A percentile compares a stretch with the other conserved stretches of the same genome.
phyloP scores from a whole-genome alignment of 2,888 invertebrate species.

The Drosophila sordidapex region DNA sequence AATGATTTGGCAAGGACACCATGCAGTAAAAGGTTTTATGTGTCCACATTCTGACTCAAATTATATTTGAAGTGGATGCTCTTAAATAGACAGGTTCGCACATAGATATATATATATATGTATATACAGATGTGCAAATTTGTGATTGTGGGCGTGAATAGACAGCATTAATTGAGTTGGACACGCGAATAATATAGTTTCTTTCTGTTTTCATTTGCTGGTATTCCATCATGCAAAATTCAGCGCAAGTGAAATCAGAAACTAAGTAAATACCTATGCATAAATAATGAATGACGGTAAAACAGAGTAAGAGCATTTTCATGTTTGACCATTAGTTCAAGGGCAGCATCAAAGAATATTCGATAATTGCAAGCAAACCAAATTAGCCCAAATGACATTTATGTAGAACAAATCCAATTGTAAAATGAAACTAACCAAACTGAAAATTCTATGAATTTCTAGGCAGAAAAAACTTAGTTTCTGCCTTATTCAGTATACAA shows the following conservation, averaged over 20 bases:
- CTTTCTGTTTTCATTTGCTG: constrained; percentile 1
- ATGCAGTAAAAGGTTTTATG: constrained; percentile 62
- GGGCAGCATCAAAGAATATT: constrained; percentile 20
- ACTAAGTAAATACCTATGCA: constrained; percentile 14
- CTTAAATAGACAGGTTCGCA: constrained; percentile 18
- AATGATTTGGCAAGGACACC: constrained; percentile 67
- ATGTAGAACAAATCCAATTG: neutral
- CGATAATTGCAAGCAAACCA: too few species aligned
- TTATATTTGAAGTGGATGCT: constrained; percentile 76
- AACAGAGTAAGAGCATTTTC: constrained; percentile 46
- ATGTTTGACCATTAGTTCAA: constrained; percentile 37
- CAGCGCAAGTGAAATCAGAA: constrained; percentile 31
- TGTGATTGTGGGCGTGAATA: neutral
- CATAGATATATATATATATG: constrained; percentile 4
- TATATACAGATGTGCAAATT: neutral
- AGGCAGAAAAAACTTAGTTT: too few species aligned
- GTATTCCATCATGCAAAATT: constrained; percentile 47
- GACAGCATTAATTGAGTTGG: constrained; percentile 54
- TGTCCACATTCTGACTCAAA: constrained; percentile 36
- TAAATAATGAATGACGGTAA: constrained; percentile 3
- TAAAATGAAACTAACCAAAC: neutral
- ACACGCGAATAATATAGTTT: constrained; percentile 47
- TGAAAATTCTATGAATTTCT: too few species aligned
- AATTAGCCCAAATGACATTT: neutral
- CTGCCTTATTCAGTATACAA: too few species aligned